Base-by-base conservation (phyloP, 2,888 invertebrate genomes). In the Mimachlamys varia region DNA sequence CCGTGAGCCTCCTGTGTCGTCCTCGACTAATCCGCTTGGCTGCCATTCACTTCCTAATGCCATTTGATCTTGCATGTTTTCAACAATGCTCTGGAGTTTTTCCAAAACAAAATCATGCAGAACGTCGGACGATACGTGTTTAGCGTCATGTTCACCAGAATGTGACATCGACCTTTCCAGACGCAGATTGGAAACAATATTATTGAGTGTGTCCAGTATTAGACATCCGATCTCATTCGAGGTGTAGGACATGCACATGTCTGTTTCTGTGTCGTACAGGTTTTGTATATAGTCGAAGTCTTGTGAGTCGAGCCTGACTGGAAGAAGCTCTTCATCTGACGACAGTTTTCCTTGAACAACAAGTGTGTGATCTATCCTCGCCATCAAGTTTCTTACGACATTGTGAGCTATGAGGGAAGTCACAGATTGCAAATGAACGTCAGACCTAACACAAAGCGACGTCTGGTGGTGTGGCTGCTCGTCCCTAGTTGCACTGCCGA, bases 181-280 rank as follows among this genome's bases (percentile, higher is more conserved):
- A 19, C 93, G 88, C 33, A 94, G 89, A 88, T 94, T 94, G 15
- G 93, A 94, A 27, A 94, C 92, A 33, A 93, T 92, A 58, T 93
- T 94, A 62, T 94, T 93, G 13, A 94, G 53, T 49, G 94, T 93
- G 89, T 94, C 93, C 50, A 94, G 91, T n/a, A 94, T 93, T 17
- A 94, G 89, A 62, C 92, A 92, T 87, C 93, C 93, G 13, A 94
- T 88, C 37, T 93, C 93, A 44, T 92, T 92, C 10, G 93, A 93
- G 17, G 91, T 50, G 37, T 92, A 89, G 15, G 92, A 92, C 37
- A 58, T 76, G 33, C 89, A 76, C 37, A 22, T 38, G 50, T 22
- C 50, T 33, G 58, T 50, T 50, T 62, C 22, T 0, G 27, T 76
- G 2, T 76, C 76, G 33, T 76, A 76, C 2, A 49, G 19, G 38